Conservation (phyloP, 35 echinoderm and acorn worm genomes). For the Heliocidaris tuberculata region DNA sequence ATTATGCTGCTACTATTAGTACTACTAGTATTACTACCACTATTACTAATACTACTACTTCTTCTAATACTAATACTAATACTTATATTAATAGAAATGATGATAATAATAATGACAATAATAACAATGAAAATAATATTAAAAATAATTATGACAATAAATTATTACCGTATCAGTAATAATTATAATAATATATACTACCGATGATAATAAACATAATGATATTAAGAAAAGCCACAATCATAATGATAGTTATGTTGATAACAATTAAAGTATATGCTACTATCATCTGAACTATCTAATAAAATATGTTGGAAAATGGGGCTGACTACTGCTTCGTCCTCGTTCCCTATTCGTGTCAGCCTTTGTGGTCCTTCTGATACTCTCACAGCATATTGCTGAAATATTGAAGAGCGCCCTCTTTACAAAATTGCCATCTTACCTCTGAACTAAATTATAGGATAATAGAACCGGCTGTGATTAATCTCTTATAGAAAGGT, state of each 20-base stretch:
- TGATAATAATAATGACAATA: conserved; percentile 29
- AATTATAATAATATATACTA: too few relatives aligned
- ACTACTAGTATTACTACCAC: not conserved
- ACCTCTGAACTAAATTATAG: too few relatives aligned
- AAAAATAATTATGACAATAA: conserved; percentile 7
- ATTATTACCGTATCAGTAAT: not conserved
- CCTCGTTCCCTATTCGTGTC: too few relatives aligned
- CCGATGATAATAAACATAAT: conserved; percentile 25
- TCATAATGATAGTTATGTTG: conserved; percentile 4
- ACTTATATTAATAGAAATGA: conserved; percentile 3
- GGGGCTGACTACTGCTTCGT: too few relatives aligned
- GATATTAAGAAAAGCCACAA: not conserved
- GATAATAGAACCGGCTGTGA: too few relatives aligned
- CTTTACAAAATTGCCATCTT: not conserved
- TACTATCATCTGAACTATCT: too few relatives aligned
- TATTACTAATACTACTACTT: not conserved
- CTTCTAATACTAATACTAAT: conserved; percentile 4
- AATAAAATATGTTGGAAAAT: too few relatives aligned
- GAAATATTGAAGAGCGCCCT: not conserved
- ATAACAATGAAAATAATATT: conserved; percentile 24
- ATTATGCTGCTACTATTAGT: too few relatives aligned
- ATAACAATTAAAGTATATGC: too few relatives aligned
- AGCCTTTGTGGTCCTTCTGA: too few relatives aligned
- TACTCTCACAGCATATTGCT: not conserved
- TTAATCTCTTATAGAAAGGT: too few relatives aligned